Conservation (phyloP, 2,113 vertebrate genomes). For the Drymodes brunneopygia region DNA sequence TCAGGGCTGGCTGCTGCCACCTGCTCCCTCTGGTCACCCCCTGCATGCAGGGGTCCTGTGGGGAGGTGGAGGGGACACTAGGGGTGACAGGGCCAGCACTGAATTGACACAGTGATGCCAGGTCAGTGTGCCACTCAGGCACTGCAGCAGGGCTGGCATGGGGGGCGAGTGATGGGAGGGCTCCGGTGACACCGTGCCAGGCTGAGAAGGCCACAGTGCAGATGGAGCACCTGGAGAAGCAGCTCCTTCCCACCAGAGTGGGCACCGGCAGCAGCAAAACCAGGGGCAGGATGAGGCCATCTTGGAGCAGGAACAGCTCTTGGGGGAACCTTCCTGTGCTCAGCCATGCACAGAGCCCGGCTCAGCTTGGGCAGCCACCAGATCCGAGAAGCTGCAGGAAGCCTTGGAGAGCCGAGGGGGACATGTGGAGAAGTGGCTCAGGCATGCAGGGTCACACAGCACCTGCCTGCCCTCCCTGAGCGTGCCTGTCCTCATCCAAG, state of each 20-base stretch:
- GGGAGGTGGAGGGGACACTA: not conserved
- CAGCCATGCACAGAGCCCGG: not conserved
- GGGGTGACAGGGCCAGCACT: not conserved
- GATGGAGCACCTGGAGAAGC: not conserved
- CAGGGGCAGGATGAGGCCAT: not conserved
- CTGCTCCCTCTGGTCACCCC: no score
- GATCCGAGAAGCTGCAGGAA: not conserved
- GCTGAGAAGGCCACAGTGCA: accelerated
- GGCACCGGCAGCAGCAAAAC: accelerated
- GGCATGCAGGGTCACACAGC: accelerated
- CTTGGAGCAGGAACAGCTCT: not conserved
- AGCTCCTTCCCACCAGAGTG: not conserved
- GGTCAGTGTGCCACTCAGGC: accelerated
- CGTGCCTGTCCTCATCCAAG: not conserved
- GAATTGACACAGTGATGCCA: accelerated
- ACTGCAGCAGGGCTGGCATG: not conserved
- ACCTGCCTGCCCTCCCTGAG: not conserved
- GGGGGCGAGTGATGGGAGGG: accelerated
- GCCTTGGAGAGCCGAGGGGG: not conserved
- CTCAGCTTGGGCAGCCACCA: accelerated
- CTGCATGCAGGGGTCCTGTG: accelerated
- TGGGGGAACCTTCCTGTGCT: not conserved
- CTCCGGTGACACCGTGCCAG: accelerated
- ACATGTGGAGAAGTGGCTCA: accelerated
- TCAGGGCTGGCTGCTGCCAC: not conserved